phyloP scores from a whole-genome alignment of 2,797 vertebrate genomes.

The Malacoctenus gilli region DNA sequence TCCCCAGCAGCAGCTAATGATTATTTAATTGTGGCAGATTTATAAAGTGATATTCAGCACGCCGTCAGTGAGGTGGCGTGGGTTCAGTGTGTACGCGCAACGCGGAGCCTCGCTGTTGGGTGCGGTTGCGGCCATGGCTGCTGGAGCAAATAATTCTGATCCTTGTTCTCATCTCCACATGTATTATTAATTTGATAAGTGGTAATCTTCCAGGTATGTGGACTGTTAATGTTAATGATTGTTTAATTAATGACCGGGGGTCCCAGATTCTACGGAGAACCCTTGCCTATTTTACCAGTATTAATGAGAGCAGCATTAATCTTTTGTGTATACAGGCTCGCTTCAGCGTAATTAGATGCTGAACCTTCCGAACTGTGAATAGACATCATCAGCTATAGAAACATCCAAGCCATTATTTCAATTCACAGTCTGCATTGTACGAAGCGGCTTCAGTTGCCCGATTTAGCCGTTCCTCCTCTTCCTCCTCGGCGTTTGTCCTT shows the following conservation, averaged over 20 bases:
- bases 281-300: conserved; percentile 17
- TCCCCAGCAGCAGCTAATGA: conserved; percentile 40
- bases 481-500: too few species aligned
- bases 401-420: background rate
- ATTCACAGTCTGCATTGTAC: background rate
- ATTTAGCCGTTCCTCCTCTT: too few species aligned
- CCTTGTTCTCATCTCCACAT: conserved; percentile 22
- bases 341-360: conserved; percentile 18
- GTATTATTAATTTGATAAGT: conserved; percentile 34
- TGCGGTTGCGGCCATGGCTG: background rate
- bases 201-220: conserved; percentile 34
- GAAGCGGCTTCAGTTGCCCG: conserved; percentile 1
- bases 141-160: conserved; percentile 20
- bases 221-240: conserved; percentile 27
- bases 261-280: conserved; percentile 18
- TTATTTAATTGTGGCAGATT: conserved; percentile 36
- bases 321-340: conserved; percentile 16
- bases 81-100: conserved; percentile 2
- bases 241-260: conserved; percentile 30
- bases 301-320: conserved; percentile 30
- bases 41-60: conserved; percentile 26
- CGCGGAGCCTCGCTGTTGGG: background rate
- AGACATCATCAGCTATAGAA: background rate
- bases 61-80: conserved; percentile 16
- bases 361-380: conserved; percentile 5